Percentiles rank a stretch among this genome's conserved stretches.
Conservation (phyloP, 2,888 invertebrate genomes). For the Drosophila atripex region DNA sequence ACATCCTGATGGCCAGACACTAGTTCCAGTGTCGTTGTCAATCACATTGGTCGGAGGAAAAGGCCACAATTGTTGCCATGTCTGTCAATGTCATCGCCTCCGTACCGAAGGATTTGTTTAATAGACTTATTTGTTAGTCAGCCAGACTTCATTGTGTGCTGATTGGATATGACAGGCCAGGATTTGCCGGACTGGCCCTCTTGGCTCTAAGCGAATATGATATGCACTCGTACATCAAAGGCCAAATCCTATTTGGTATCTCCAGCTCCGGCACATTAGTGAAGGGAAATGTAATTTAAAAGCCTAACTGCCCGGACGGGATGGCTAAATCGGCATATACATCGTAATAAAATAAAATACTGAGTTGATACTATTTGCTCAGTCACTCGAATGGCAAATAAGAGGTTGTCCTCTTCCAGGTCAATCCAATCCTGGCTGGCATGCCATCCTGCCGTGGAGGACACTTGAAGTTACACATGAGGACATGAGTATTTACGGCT, state of each 20-base stretch:
- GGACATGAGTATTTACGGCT: conserved; percentile 18
- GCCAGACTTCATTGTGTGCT: conserved; percentile 48
- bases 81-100: conserved; percentile 5
- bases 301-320: conserved; percentile 19
- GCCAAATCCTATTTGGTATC: conserved; percentile 9
- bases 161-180: conserved; percentile 65
- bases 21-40: conserved; percentile 40
- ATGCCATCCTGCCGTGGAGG: conserved; percentile 3
- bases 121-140: conserved; percentile 47
- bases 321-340: conserved; percentile 14
- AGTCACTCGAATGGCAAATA: conserved; percentile 13
- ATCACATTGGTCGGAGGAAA: conserved; percentile 20
- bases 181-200: conserved; percentile 45
- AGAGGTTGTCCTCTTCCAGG: conserved; percentile 17
- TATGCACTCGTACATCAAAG: conserved; percentile 21
- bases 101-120: conserved; percentile 48
- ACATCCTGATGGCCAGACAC: conserved; percentile 9
- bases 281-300: conserved; percentile 31
- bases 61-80: conserved; percentile 51
- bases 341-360: conserved; percentile 7
- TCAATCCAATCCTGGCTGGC: conserved; percentile 1
- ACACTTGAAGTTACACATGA: conserved; percentile 25
- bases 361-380: conserved; percentile 14
- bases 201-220: conserved; percentile 9
- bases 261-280: conserved; percentile 12